A percentile compares a stretch with the other conserved stretches of the same genome.
These are phyloP conservation scores for Steatornis caripensis DNA, from an alignment of 2,113 vertebrate species.

Conservation along the genomic window DNA sequence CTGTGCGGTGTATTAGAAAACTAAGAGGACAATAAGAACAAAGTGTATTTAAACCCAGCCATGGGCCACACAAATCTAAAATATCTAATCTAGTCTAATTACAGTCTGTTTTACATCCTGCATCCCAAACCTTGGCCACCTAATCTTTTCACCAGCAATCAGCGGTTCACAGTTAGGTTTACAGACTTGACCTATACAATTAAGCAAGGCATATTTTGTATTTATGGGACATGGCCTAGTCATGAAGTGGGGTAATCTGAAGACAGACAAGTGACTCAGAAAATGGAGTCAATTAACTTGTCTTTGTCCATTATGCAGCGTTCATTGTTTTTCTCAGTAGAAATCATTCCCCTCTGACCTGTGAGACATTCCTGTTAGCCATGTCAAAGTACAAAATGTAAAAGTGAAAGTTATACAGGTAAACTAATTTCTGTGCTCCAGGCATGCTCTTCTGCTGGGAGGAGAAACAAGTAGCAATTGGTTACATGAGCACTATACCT, in stretches of 20 bases:
- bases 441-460: not conserved
- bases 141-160: slow-evolving; percentile 37
- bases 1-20: slow-evolving; percentile 63
- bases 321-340: slow-evolving; percentile 8
- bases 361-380: not conserved
- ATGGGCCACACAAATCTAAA: slow-evolving; percentile 41
- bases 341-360: slow-evolving; percentile 19
- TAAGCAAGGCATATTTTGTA: slow-evolving; percentile 22
- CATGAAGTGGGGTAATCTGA: not conserved
- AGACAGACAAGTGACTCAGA: slow-evolving; percentile 26
- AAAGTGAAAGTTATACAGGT: not conserved
- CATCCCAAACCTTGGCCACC: not conserved
- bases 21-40: slow-evolving; percentile 66
- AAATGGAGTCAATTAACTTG: not conserved
- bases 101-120: slow-evolving; percentile 39
- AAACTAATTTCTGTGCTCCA: not conserved
- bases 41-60: slow-evolving; percentile 56
- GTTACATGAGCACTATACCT: not conserved
- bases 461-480: not conserved
- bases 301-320: not conserved
- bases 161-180: slow-evolving; percentile 35
- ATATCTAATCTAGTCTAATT: slow-evolving; percentile 62
- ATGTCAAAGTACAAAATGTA: not conserved
- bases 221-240: slow-evolving; percentile 7
- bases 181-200: slow-evolving; percentile 22